These are phyloP conservation scores for Ditylenchus dipsaci DNA, from an alignment of 1,140 invertebrate genomes.

Conservation along the genomic window DNA sequence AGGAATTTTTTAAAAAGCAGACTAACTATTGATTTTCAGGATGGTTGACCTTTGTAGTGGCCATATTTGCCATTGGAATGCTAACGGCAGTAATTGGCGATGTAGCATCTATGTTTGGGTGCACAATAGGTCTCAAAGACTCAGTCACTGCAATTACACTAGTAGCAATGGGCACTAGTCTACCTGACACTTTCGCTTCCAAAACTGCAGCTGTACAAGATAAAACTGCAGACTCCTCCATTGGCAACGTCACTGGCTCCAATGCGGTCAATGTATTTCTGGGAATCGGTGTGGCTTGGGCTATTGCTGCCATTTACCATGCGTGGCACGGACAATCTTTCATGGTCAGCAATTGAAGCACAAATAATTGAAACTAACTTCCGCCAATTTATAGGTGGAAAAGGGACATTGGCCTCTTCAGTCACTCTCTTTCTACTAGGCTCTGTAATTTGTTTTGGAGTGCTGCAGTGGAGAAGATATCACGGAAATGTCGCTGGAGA, in stretches of 20 bases:
- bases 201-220: conserved; percentile 95
- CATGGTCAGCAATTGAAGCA: conserved; percentile 2
- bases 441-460: conserved; percentile 60
- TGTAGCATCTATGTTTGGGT: conserved; percentile 90
- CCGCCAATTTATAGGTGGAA: conserved; percentile 18
- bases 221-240: conserved; percentile 89
- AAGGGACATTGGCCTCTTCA: conserved; percentile 61
- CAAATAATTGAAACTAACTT: too few species aligned
- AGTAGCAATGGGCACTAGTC: conserved; percentile 55
- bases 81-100: conserved; percentile 93
- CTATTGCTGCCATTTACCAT: conserved; percentile 53
- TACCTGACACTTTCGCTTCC: conserved; percentile 83
- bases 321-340: conserved; percentile 42
- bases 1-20: conserved; percentile 1
- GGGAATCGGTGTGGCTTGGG: conserved; percentile 59
- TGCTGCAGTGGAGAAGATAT: conserved; percentile 71
- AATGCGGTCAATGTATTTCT: conserved; percentile 85
- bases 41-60: conserved; percentile 85
- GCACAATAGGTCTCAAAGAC: conserved; percentile 85
- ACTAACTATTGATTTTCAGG: conserved; percentile 64
- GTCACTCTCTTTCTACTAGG: conserved; percentile 65
- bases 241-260: conserved; percentile 96
- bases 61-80: conserved; percentile 85
- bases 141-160: conserved; percentile 87
- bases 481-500: conserved; percentile 72